A percentile compares a stretch with the other conserved stretches of the same genome.
These are phyloP conservation scores for Caradrina clavipalpis DNA, from an alignment of 2,888 invertebrate species.

Conservation along the genomic window DNA sequence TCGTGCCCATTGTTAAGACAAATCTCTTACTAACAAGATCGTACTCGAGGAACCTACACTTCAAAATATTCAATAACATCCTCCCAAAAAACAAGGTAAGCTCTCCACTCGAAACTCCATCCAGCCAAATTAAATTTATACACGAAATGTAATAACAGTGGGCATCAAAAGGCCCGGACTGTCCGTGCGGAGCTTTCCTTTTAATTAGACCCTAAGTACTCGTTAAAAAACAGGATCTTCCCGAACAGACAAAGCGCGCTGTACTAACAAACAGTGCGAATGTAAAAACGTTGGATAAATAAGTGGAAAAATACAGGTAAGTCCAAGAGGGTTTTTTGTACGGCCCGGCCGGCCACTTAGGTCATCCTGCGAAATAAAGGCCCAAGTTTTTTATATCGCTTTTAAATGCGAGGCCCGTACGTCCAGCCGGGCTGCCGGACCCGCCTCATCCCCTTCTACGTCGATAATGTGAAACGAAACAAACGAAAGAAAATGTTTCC, in stretches of 20 bases:
- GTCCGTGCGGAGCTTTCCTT: conserved; percentile 89
- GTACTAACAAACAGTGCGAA: conserved; percentile 89
- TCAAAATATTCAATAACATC: conserved; percentile 79
- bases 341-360: conserved; percentile 90
- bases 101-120: conserved; percentile 86
- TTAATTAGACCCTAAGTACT: conserved; percentile 91
- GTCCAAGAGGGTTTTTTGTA: conserved; percentile 90
- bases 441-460: conserved; percentile 85
- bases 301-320: conserved; percentile 91
- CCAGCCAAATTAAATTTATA: conserved; percentile 89
- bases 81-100: conserved; percentile 78
- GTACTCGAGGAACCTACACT: conserved; percentile 73
- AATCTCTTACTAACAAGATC: conserved; percentile 67
- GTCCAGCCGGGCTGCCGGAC: conserved; percentile 78
- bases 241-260: conserved; percentile 87
- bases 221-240: conserved; percentile 90
- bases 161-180: conserved; percentile 90
- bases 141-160: conserved; percentile 88
- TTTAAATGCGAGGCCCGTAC: conserved; percentile 90
- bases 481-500: conserved; percentile 90
- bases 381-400: conserved; percentile 90
- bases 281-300: conserved; percentile 90
- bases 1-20: conserved; percentile 51
- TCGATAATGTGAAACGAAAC: conserved; percentile 89
- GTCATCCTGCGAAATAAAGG: conserved; percentile 91